phyloP scores from a whole-genome alignment of 1,140 invertebrate species.

The Pseudoatta argentina region DNA sequence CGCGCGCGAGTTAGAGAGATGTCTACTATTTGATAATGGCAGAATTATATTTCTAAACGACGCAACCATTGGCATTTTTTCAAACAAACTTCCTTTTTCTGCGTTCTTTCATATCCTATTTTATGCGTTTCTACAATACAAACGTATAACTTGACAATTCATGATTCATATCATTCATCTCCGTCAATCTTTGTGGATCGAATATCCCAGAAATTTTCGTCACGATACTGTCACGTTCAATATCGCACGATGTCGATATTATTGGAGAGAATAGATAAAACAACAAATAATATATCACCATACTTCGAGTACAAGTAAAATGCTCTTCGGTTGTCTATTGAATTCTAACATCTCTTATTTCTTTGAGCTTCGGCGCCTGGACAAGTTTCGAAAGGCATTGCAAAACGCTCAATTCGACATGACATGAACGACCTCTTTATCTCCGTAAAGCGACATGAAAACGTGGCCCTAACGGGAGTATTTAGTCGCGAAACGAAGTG shows the following conservation, averaged over 20 bases:
- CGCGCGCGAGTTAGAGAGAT: slow-evolving; percentile 10
- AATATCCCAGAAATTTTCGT: background rate
- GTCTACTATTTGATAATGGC: background rate
- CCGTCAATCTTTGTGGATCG: background rate
- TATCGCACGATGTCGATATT: background rate
- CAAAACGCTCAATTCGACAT: slow-evolving; percentile 4
- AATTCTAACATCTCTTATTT: background rate
- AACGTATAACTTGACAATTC: background rate
- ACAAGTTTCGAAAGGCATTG: background rate
- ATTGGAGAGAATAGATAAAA: background rate
- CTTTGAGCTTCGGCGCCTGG: background rate
- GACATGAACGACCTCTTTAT: slow-evolving; percentile 24
- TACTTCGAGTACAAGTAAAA: background rate
- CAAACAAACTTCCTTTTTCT: background rate
- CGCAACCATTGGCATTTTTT: background rate
- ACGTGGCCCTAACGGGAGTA: slow-evolving; percentile 40
- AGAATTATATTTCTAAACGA: background rate
- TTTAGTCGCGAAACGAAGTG: slow-evolving; percentile 67
- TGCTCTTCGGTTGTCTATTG: background rate
- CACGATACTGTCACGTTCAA: background rate
- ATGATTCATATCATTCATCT: background rate
- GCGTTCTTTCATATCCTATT: background rate
- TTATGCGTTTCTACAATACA: background rate
- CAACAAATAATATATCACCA: background rate
- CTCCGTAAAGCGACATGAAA: slow-evolving; percentile 30